Conservation (phyloP, 2,113 vertebrate species). For the Xenotilapia leptura region DNA sequence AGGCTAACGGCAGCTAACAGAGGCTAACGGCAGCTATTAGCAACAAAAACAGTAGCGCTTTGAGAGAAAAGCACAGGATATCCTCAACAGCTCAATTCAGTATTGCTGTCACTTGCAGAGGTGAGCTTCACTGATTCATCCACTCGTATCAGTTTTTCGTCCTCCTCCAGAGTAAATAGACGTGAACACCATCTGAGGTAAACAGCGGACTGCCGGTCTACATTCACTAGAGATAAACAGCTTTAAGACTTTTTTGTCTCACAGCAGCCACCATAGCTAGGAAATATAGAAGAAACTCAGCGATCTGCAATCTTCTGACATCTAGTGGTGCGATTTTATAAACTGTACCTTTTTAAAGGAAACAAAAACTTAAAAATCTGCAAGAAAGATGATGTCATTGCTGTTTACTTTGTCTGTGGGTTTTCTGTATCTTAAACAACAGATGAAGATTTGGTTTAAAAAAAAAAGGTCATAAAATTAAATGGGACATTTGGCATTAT, state of each 20-base stretch:
- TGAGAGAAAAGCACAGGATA: neutral
- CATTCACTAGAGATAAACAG: neutral
- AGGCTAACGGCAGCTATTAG: neutral
- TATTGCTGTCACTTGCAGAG: neutral
- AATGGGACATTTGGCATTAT: neutral
- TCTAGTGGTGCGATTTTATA: neutral
- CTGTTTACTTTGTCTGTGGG: neutral
- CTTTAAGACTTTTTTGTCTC: neutral
- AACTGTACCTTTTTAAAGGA: rapidly evolving
- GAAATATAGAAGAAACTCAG: neutral
- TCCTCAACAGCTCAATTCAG: neutral
- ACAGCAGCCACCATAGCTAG: rapidly evolving
- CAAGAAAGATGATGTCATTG: neutral
- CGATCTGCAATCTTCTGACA: neutral
- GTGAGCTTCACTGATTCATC: neutral
- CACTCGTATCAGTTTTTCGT: neutral
- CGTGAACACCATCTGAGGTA: rapidly evolving
- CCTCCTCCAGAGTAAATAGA: neutral
- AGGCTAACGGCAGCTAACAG: rapidly evolving
- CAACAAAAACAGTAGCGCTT: neutral
- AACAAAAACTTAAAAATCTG: rapidly evolving
- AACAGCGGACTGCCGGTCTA: rapidly evolving
- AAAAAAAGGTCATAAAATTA: neutral
- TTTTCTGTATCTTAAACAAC: neutral
- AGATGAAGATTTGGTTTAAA: neutral